Conservation (phyloP, 2,888 invertebrate species). For the Ecdyonurus torrentis region DNA sequence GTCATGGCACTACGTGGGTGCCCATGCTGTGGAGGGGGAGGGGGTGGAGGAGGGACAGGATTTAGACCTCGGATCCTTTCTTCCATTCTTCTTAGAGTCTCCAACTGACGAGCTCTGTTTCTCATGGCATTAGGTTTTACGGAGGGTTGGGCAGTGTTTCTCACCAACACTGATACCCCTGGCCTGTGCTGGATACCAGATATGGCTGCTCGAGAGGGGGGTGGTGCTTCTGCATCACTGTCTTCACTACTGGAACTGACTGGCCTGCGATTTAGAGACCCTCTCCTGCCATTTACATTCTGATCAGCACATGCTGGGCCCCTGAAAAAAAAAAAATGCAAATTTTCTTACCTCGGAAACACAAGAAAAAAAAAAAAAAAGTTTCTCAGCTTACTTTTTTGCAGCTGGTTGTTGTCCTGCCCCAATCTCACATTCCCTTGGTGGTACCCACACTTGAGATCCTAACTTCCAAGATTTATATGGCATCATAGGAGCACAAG, state of each 20-base stretch:
- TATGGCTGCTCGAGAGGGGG: background rate
- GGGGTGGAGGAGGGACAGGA: conserved; percentile 11
- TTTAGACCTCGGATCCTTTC: conserved; percentile 27
- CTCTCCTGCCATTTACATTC: conserved; percentile 54
- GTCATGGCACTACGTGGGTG: conserved; percentile 44
- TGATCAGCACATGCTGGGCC: conserved; percentile 45
- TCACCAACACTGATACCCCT: background rate
- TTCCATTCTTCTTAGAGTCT: conserved; percentile 46
- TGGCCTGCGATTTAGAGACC: conserved; percentile 25
- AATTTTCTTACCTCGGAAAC: background rate
- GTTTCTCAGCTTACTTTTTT: background rate
- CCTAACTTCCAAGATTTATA: conserved; percentile 25
- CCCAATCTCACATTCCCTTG: conserved; percentile 23
- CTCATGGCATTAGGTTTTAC: conserved; percentile 25
- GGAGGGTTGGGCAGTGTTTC: conserved; percentile 18
- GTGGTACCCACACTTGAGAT: conserved; percentile 31
- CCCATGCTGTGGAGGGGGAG: background rate
- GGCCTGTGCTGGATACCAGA: background rate
- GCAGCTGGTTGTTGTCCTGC: background rate
- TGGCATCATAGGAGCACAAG: conserved; percentile 35
- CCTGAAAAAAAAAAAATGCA: conserved; percentile 18
- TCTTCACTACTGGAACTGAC: conserved; percentile 10
- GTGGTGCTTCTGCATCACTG: conserved; percentile 9
- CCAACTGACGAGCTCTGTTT: conserved; percentile 42
- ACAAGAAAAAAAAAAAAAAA: background rate